Conservation (phyloP, 2,888 invertebrate genomes). For the Clanis bilineata region DNA sequence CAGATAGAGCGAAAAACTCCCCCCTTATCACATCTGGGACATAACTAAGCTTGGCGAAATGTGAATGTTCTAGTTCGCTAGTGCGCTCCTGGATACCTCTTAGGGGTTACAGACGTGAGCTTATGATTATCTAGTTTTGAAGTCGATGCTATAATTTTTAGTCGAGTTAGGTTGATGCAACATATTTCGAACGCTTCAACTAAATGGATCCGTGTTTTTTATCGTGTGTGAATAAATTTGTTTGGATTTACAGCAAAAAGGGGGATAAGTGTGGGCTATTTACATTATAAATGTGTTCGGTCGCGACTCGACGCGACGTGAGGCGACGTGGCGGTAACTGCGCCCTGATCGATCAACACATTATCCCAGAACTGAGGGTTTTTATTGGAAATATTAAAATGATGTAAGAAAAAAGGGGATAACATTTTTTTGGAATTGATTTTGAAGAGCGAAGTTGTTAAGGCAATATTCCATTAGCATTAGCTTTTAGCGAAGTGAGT, state of each 20-base stretch:
- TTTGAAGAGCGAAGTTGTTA: neutral
- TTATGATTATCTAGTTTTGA: too few relatives aligned
- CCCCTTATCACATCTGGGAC: too few relatives aligned
- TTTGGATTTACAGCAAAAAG: conserved; percentile 69
- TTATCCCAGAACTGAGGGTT: conserved; percentile 2
- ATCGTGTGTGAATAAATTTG: conserved; percentile 61
- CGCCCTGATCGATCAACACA: conserved; percentile 15
- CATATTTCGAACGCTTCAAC: neutral
- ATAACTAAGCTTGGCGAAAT: too few relatives aligned
- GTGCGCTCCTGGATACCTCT: too few relatives aligned
- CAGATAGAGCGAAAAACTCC: too few relatives aligned
- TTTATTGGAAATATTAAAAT: conserved; percentile 10
- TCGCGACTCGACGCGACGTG: conserved; percentile 4
- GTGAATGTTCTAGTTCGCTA: too few relatives aligned
- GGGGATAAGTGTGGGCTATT: conserved; percentile 66
- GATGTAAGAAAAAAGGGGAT: neutral
- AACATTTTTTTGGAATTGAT: neutral
- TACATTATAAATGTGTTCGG: conserved; percentile 59
- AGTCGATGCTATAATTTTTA: too few relatives aligned
- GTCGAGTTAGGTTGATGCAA: too few relatives aligned
- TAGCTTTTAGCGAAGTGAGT: neutral
- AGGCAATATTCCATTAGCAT: neutral
- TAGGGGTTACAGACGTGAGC: too few relatives aligned
- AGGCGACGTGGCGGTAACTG: conserved; percentile 8
- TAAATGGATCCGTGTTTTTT: conserved; percentile 10